phyloP scores from a whole-genome alignment of 2,888 invertebrate genomes.

The Microctonus brassicae region DNA sequence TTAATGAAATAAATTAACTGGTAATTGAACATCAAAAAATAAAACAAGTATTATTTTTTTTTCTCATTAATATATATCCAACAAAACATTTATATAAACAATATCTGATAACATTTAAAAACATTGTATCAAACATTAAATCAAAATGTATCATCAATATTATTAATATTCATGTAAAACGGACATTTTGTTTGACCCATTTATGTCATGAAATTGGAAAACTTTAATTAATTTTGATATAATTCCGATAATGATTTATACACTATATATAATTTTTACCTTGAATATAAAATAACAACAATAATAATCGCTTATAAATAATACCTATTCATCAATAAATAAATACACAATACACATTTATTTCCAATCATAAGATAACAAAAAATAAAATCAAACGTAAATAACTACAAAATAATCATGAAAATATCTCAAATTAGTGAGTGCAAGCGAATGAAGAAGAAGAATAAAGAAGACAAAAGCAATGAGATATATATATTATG shows the following conservation, averaged over 20 bases:
- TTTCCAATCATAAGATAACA: background rate
- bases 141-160: background rate
- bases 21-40: too few relatives aligned
- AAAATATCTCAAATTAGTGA: too few relatives aligned
- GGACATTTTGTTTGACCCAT: slow-evolving; percentile 34
- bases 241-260: background rate
- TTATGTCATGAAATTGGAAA: slow-evolving; percentile 23
- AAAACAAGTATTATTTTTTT: too few relatives aligned
- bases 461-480: slow-evolving; percentile 11
- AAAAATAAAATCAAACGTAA: background rate
- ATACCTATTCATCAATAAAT: too few relatives aligned
- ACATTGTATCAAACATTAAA: background rate
- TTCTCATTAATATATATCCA: too few relatives aligned
- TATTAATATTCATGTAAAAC: background rate
- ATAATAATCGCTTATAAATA: too few relatives aligned
- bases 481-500: background rate
- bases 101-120: background rate
- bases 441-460: background rate
- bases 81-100: too few relatives aligned
- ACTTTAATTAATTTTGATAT: slow-evolving; percentile 1
- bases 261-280: background rate
- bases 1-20: too few relatives aligned
- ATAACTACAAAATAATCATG: too few relatives aligned
- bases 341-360: too few relatives aligned
- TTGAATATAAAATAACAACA: too few relatives aligned